A percentile compares a stretch with the other conserved stretches of the same genome.
Evolutionary conservation across 2,888 invertebrate species (phyloP).

Genomic region (Pantelozetes paolii): DNA sequence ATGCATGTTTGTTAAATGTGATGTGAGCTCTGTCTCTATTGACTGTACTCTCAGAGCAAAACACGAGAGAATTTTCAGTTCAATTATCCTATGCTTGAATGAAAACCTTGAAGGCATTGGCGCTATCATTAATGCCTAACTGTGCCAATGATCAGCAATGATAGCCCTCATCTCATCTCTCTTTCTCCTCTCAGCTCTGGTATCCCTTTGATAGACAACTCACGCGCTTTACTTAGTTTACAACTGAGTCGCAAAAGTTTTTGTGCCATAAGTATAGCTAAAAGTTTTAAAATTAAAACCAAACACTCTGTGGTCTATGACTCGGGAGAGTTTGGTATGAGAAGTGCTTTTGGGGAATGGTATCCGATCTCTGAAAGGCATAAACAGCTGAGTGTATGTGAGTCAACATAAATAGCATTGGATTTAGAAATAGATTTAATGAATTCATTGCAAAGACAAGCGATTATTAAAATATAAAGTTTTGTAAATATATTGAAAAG

Average conservation of each 20-base stretch:
- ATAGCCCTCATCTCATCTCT: neutral
- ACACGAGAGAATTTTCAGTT: slow-evolving; percentile 11
- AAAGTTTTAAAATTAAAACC: slow-evolving; percentile 20
- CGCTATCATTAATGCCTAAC: slow-evolving; percentile 11
- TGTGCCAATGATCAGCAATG: neutral
- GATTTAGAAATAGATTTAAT: neutral
- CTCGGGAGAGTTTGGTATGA: neutral
- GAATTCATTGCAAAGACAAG: neutral
- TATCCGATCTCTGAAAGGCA: no score
- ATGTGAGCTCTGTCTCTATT: neutral
- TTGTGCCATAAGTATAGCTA: neutral
- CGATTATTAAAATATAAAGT: neutral
- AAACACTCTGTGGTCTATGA: slow-evolving; percentile 1
- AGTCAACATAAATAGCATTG: neutral
- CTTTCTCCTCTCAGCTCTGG: neutral
- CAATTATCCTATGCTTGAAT: slow-evolving; percentile 5
- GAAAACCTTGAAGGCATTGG: slow-evolving; percentile 29
- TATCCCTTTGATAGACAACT: slow-evolving; percentile 33
- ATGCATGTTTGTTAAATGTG: neutral
- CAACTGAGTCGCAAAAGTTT: neutral
- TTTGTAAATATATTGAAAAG: neutral
- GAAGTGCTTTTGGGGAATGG: neutral
- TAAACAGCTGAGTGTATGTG: neutral
- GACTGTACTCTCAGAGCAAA: neutral
- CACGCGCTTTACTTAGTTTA: neutral